Evolutionary conservation across 2,888 invertebrate species (phyloP).

Genomic region (Callyntrura guangdongensis): DNA sequence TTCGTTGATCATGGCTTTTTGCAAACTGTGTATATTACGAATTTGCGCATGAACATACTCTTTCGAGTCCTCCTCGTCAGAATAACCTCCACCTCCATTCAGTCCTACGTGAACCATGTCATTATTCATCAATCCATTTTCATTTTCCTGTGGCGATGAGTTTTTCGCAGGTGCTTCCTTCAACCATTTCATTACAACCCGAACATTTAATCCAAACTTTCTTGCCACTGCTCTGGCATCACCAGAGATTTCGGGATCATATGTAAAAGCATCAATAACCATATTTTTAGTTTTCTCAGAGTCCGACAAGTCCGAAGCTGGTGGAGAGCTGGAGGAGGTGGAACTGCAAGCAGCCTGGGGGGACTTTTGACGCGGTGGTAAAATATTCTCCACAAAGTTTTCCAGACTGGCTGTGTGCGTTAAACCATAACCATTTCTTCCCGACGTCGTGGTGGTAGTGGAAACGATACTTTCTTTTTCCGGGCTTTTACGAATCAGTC

Average conservation of each 20-base stretch:
- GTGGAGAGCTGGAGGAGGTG: slow-evolving; percentile 67
- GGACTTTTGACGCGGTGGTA: slow-evolving; percentile 71
- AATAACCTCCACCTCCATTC: slow-evolving; percentile 24
- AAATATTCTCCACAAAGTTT: slow-evolving; percentile 78
- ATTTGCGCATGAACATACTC: slow-evolving; percentile 15
- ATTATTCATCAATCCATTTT: neutral
- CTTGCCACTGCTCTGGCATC: slow-evolving; percentile 83
- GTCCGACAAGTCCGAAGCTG: slow-evolving; percentile 61
- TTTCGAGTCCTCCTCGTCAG: slow-evolving; percentile 38
- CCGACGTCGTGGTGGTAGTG: neutral
- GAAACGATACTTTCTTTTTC: neutral
- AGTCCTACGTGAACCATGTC: slow-evolving; percentile 23
- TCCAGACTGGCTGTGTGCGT: slow-evolving; percentile 77
- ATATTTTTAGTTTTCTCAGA: slow-evolving; percentile 76
- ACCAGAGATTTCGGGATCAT: slow-evolving; percentile 82
- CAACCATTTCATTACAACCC: slow-evolving; percentile 83
- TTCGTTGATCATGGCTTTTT: slow-evolving; percentile 55
- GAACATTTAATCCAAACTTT: slow-evolving; percentile 82
- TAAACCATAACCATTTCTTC: slow-evolving; percentile 52
- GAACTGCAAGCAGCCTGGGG: slow-evolving; percentile 53
- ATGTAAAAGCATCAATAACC: slow-evolving; percentile 82
- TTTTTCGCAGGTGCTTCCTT: slow-evolving; percentile 80
- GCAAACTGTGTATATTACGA: slow-evolving; percentile 20
- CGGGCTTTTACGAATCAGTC: slow-evolving; percentile 64
- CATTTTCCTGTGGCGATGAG: slow-evolving; percentile 54